Evolutionary conservation across 2,888 invertebrate species (phyloP).

Genomic region (Malacosoma neustria): DNA sequence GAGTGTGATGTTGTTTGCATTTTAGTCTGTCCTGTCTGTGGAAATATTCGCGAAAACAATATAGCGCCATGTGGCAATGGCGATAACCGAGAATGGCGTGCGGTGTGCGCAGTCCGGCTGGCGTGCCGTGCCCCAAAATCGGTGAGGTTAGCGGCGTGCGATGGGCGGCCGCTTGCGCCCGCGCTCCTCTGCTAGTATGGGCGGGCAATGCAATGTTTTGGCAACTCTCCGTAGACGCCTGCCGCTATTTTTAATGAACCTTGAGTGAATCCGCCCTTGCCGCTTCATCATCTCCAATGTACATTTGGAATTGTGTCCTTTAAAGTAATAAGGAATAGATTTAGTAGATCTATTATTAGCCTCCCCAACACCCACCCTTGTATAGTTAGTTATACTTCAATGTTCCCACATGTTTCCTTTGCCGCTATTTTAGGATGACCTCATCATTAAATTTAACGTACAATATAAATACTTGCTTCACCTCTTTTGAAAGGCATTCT

Average conservation of each 20-base stretch:
- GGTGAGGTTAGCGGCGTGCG: conserved; percentile 37
- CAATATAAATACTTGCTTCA: conserved; percentile 29
- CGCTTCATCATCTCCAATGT: conserved; percentile 32
- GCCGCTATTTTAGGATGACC: conserved; percentile 46
- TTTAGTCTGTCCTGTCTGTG: too few relatives aligned
- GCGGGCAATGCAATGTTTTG: conserved; percentile 56
- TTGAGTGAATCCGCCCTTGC: conserved; percentile 70
- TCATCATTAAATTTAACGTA: conserved; percentile 42
- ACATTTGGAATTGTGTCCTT: conserved; percentile 30
- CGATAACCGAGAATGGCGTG: conserved; percentile 10
- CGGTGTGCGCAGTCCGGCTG: conserved; percentile 10
- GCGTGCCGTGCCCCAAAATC: conserved; percentile 33
- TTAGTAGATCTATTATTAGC: conserved; percentile 32
- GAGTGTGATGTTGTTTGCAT: too few relatives aligned
- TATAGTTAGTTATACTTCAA: conserved; percentile 27
- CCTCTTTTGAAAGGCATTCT: conserved; percentile 35
- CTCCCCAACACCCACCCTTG: conserved; percentile 29
- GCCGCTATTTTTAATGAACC: conserved; percentile 67
- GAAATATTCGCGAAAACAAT: neutral
- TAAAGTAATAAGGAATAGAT: conserved; percentile 27
- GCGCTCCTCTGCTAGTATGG: conserved; percentile 44
- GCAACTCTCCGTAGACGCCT: conserved; percentile 56
- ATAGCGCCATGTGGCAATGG: conserved; percentile 4
- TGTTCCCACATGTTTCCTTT: conserved; percentile 33
- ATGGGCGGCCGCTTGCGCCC: conserved; percentile 29